These are phyloP conservation scores for Diacarnus erythraeanus DNA, from an alignment of 37 sponge, comb jelly and placozoan genomes.

Conservation along the genomic window DNA sequence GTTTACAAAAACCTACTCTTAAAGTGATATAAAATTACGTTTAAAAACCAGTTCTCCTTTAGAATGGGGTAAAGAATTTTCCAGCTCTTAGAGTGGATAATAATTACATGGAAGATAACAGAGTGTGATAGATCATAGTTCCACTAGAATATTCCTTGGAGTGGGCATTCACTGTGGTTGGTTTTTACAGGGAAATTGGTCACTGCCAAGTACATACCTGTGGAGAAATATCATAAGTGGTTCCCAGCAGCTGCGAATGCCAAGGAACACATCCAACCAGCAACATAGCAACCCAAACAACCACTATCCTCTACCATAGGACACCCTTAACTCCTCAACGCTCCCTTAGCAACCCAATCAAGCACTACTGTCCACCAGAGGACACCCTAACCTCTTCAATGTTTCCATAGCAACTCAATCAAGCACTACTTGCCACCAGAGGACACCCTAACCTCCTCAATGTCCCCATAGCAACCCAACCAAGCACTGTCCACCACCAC, in stretches of 20 bases:
- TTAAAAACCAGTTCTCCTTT: too few relatives aligned
- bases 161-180: too few relatives aligned
- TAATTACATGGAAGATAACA: neutral
- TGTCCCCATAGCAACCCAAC: neutral
- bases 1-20: too few relatives aligned
- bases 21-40: too few relatives aligned
- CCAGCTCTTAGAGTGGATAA: neutral
- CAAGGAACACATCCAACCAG: constrained; percentile 6
- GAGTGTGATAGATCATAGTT: neutral
- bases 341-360: neutral
- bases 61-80: too few relatives aligned
- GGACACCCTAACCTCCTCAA: neutral
- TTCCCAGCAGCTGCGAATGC: constrained; percentile 46
- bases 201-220: constrained; percentile 70
- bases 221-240: constrained; percentile 63
- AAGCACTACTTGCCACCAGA: neutral
- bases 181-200: constrained; percentile 59
- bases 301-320: neutral
- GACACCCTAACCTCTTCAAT: too few relatives aligned
- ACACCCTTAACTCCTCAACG: neutral
- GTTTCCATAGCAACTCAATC: neutral
- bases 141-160: neutral
- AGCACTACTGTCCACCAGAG: too few relatives aligned
- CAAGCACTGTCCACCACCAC: too few relatives aligned
- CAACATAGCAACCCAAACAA: neutral